Base-by-base conservation (phyloP, 2,113 vertebrate species). In the Muscicapa adusta region DNA sequence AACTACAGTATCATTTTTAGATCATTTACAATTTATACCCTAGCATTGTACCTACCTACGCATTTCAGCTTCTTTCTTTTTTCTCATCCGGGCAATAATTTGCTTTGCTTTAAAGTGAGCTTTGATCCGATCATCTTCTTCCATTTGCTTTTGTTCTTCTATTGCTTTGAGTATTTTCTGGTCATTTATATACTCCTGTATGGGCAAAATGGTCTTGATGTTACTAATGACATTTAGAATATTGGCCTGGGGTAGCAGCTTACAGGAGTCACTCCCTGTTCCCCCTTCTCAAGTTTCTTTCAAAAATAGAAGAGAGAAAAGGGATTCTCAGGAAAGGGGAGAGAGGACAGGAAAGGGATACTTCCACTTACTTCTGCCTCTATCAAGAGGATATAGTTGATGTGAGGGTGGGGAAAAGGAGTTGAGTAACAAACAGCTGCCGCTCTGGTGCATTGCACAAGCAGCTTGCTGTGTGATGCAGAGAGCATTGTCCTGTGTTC, bases 31-130 rank as follows among this genome's bases (percentile, higher is more conserved):
- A 13, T 57, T 65, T 45, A 22, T 61, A 43, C 54, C 31, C 36
- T 33, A 29, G 18, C 29, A 74, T 36, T 85, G 57, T 81, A 96
- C 96, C 53, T 81, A 96, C 96, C 96, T 96, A 47, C 12, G 93
- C 48, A 91, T 84, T 97, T 99, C 98, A 26, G 95, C 97, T 95
- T 99, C 98, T 96, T 98, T 99, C 83, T 98, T 95, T 96, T 97
- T 98, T 73, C 97, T 97, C 70, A 99, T 91, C 89, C 96, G 98
- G 58, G 85, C 95, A 93, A 99, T 98, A 94, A 96, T 97, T 94
- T 98, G 94, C 96, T 99, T 99, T 72, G 98, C 98, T 91, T 95
- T 97, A 51, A 98, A 94, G 93, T 98, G 98, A 85, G 96, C 96
- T 93, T 97, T 98, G 76, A 98, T 97, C 76, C 93, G 97, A 72